Evolutionary conservation across 2,113 vertebrate species (phyloP).

Genomic region (Misgurnus mizolepis): DNA sequence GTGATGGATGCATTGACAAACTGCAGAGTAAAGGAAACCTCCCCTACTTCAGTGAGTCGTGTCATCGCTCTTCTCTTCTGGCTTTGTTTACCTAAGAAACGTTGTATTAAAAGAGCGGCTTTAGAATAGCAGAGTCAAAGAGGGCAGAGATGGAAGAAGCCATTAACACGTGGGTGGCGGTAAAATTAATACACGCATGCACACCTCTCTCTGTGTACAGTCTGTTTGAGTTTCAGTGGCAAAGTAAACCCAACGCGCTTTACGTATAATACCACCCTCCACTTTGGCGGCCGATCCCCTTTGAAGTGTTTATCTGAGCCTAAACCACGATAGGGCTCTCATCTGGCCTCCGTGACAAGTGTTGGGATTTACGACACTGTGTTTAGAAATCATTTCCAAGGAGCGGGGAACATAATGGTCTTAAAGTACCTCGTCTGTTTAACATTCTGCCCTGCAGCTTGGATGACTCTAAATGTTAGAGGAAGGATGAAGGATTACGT

Average conservation of each 20-base stretch:
- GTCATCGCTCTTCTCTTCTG: conserved; percentile 55
- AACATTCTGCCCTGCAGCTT: conserved; percentile 19
- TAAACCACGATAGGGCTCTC: conserved; percentile 46
- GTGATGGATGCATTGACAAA: conserved; percentile 50
- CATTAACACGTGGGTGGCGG: conserved; percentile 47
- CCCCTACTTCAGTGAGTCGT: conserved; percentile 20
- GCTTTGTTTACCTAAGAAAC: conserved; percentile 51
- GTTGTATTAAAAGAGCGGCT: conserved; percentile 34
- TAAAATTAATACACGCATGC: conserved; percentile 8
- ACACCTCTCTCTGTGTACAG: conserved; percentile 50
- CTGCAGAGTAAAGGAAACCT: conserved; percentile 42
- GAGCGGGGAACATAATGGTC: conserved; percentile 48
- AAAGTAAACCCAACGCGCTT: conserved; percentile 58
- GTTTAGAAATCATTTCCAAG: conserved; percentile 52
- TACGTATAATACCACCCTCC: conserved; percentile 50
- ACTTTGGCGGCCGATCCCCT: conserved; percentile 44
- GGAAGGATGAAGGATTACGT: not conserved
- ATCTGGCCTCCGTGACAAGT: conserved; percentile 43
- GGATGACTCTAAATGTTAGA: conserved; percentile 25
- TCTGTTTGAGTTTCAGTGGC: conserved; percentile 69
- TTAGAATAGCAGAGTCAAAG: conserved; percentile 45
- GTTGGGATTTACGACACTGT: conserved; percentile 49
- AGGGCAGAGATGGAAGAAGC: conserved; percentile 44
- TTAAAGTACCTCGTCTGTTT: conserved; percentile 46
- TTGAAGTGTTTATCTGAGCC: conserved; percentile 55